Evolutionary conservation across 2,797 vertebrate species (phyloP).

Genomic region (Novumbra hubbsi): DNA sequence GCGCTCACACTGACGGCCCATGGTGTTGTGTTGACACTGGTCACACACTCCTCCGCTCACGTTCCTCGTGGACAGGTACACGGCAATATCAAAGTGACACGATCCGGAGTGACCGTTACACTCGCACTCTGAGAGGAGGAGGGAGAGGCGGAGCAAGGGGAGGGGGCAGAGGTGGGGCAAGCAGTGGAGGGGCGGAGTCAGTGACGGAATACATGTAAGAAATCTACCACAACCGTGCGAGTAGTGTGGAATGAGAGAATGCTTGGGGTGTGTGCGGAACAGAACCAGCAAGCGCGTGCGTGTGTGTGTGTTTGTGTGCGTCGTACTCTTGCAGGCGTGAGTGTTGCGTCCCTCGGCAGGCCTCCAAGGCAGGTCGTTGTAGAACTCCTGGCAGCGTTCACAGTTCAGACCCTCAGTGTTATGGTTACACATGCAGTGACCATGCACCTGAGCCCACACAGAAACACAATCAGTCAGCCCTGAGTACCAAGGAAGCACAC

Average conservation of each 20-base stretch:
- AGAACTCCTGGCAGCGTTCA: conserved; percentile 90
- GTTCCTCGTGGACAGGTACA: conserved; percentile 84
- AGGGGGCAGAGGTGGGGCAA: too few relatives aligned
- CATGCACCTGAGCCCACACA: conserved; percentile 82
- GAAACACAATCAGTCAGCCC: neutral
- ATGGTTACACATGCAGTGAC: conserved; percentile 95
- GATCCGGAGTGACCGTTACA: conserved; percentile 87
- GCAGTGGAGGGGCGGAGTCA: too few relatives aligned
- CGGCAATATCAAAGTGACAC: conserved; percentile 92
- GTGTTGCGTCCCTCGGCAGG: conserved; percentile 92
- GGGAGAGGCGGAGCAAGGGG: neutral
- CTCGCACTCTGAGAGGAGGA: conserved; percentile 79
- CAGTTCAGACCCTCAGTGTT: conserved; percentile 95
- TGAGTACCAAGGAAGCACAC: neutral
- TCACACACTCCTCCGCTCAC: conserved; percentile 91
- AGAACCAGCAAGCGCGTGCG: too few relatives aligned
- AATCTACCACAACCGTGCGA: too few relatives aligned
- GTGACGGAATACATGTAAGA: too few relatives aligned
- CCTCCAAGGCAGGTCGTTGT: conserved; percentile 92
- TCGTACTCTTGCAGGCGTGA: conserved; percentile 92
- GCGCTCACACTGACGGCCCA: conserved; percentile 87
- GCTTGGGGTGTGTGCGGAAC: neutral
- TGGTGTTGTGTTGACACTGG: conserved; percentile 89
- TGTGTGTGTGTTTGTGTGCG: neutral
- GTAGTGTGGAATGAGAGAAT: neutral